phyloP scores from a whole-genome alignment of 2,888 invertebrate species.

The Drosophila cracens region DNA sequence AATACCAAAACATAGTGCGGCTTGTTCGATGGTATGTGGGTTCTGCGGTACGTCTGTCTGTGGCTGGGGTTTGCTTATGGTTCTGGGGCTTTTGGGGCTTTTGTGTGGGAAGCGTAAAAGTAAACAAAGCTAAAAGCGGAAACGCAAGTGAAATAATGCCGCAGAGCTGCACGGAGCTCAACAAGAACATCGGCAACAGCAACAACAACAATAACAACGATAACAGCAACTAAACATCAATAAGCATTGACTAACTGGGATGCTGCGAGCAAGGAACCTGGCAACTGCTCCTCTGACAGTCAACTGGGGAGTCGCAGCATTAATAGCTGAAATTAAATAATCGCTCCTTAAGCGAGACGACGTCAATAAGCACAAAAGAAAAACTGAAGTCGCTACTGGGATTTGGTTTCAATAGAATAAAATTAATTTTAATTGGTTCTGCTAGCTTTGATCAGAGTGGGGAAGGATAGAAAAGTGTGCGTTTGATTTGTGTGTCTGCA shows the following conservation, averaged over 20 bases:
- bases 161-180: constrained; percentile 59
- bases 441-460: background rate
- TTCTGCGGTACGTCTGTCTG: constrained; percentile 32
- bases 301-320: constrained; percentile 67
- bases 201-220: constrained; percentile 20
- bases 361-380: constrained; percentile 51
- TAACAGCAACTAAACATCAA: constrained; percentile 75
- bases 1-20: constrained; percentile 78
- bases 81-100: constrained; percentile 76
- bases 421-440: constrained; percentile 76
- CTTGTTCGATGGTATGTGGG: constrained; percentile 54
- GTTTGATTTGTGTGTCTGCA: constrained; percentile 29
- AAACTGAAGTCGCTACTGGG: constrained; percentile 69
- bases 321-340: constrained; percentile 79
- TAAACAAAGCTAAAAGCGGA: constrained; percentile 80
- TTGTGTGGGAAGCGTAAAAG: constrained; percentile 78
- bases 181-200: constrained; percentile 42
- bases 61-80: constrained; percentile 55
- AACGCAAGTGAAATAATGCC: constrained; percentile 76
- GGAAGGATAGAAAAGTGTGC: constrained; percentile 9
- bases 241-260: constrained; percentile 79
- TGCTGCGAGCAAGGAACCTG: constrained; percentile 39
- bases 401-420: constrained; percentile 75
- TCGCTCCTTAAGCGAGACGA: constrained; percentile 73
- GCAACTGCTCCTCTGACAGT: constrained; percentile 45